These are phyloP conservation scores for Acipenser oxyrinchus DNA, from an alignment of 2,797 vertebrate genomes.

Conservation along the genomic window DNA sequence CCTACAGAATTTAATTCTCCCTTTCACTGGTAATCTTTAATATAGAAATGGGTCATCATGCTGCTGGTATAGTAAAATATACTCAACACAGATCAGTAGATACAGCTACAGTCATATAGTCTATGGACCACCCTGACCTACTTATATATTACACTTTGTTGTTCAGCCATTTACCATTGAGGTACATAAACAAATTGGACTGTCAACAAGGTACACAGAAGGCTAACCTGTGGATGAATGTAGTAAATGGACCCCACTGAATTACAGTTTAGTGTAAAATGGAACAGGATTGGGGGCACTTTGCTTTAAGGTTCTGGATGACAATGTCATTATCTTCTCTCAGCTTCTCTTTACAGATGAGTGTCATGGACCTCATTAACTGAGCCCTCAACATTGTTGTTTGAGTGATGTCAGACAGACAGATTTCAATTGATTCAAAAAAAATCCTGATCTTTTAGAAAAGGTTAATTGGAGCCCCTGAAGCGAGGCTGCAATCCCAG, in stretches of 20 bases:
- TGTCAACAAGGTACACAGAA: not conserved
- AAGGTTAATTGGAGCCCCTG: constrained; percentile 23
- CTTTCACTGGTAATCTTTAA: no score
- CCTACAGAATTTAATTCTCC: no score
- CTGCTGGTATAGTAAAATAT: no score
- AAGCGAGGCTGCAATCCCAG: constrained; percentile 22
- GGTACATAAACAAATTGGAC: not conserved
- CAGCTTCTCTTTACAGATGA: constrained; percentile 4
- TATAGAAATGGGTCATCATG: no score
- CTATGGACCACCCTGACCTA: no score
- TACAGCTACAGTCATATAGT: no score
- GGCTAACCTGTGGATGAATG: not conserved
- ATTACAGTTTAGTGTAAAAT: not conserved
- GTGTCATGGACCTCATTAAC: constrained; percentile 35
- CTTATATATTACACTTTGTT: not conserved
- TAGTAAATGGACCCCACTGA: not conserved
- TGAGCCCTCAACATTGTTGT: constrained; percentile 17
- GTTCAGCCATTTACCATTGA: not conserved
- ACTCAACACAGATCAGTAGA: no score
- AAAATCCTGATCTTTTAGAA: constrained; percentile 17
- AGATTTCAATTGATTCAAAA: constrained; percentile 22
- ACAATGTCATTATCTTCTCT: no score
- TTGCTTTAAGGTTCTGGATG: no score
- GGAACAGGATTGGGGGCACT: no score
- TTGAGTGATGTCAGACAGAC: constrained; percentile 24